Evolutionary conservation across 1,140 invertebrate species (phyloP), one percentile per base, ranked within the genome.

Genomic region (Papilio aristodemus): DNA sequence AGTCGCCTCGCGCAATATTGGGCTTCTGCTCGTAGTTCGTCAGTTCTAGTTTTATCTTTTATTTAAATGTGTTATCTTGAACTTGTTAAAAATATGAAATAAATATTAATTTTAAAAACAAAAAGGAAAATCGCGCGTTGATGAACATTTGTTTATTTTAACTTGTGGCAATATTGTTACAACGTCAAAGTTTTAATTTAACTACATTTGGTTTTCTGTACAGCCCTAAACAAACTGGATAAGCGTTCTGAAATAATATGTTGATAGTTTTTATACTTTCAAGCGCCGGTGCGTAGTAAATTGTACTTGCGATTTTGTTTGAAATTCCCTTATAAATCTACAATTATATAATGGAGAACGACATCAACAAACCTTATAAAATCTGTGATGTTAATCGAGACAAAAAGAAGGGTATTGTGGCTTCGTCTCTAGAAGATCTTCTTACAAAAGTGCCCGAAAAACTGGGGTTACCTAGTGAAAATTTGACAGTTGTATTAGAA

Each of bases 331-430:
- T 36, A 32, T 68, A 58, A 58, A n/a, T 68, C 36, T 32, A 60
- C 22, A 68, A 59, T 73, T 68, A 66, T 73, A 83, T 60, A 80
- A 91, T 92, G 91, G 91, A 92, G 68, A 85, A 89, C 78, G 90
- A 92, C 73, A 84, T 83, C 71, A 91, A 79, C 76, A 92, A 92
- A 74, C 91, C 91, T 32, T 92, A 92, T 70, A 92, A 92, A 84
- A 91, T 92, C 71, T 92, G 91, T 81, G 95, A 97, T 90, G 91
- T 94, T 68, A 94, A 93, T 58, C 93, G 96, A 73, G 95, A 96
- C 81, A 94, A 94, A 84, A 94, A 95, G 80, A 96, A 96, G 91
- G 96, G 96, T 72, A 93, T 97, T 69, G 95, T 96, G 62, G 96
- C 96, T 38, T 91, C 92, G 9, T 95, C 95, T 19, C 88, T 97